A percentile compares a stretch with the other conserved stretches of the same genome.
These are phyloP conservation scores for Sesia bembeciformis DNA, from an alignment of 2,888 invertebrate genomes.

Conservation along the genomic window DNA sequence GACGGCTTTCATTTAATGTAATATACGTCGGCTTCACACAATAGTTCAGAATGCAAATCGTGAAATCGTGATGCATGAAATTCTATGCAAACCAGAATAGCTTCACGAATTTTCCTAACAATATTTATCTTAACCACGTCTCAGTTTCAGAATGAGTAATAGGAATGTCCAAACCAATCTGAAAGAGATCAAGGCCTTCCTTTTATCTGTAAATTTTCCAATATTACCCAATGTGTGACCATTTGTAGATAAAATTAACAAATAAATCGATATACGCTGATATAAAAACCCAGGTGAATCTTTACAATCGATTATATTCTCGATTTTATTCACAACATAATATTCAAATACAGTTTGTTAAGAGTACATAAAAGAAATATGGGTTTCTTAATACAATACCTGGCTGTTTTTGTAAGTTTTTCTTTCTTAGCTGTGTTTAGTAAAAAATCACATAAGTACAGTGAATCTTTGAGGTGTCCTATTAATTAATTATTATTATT, in stretches of 20 bases:
- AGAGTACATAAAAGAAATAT: too few species aligned
- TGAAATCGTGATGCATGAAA: slow-evolving; percentile 1
- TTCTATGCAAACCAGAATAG: too few species aligned
- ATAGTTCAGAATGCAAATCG: slow-evolving; percentile 3
- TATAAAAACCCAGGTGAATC: not conserved
- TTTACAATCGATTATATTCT: not conserved
- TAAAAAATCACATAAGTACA: too few species aligned
- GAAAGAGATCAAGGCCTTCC: not conserved
- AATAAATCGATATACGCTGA: not conserved
- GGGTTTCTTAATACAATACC: too few species aligned
- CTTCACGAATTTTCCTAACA: too few species aligned
- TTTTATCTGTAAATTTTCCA: not conserved
- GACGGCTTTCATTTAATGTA: not conserved
- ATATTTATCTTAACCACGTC: too few species aligned
- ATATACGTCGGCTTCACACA: not conserved
- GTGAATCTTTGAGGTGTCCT: too few species aligned
- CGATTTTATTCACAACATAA: too few species aligned
- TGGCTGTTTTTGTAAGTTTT: too few species aligned
- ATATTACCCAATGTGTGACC: not conserved
- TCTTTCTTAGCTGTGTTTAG: too few species aligned
- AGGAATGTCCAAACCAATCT: not conserved
- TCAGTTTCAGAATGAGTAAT: not conserved
- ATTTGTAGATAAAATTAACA: not conserved
- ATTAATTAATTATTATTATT: too few species aligned
- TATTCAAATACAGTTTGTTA: too few species aligned